Evolutionary conservation across 2,888 invertebrate genomes (phyloP), one percentile per base, ranked within the genome.

Genomic region (Dendrolimus houi): DNA sequence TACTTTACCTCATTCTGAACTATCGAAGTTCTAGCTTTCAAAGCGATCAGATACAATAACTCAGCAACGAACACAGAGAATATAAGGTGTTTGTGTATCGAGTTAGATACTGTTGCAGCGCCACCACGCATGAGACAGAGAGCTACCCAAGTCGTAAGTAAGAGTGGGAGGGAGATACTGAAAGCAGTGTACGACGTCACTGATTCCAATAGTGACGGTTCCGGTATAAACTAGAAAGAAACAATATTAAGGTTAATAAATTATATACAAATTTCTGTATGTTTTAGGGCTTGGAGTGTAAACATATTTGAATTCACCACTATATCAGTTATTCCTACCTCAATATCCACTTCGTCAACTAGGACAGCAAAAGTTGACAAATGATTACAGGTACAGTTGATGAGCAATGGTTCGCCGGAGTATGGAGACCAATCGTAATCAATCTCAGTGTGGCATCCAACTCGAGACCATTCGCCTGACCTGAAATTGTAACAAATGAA

Each of bases 331-430:
- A 29, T 29, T 29, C 29, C 29, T 79, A 95, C 96, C 91, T 98
- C 97, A 57, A 96, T 93, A 79, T 97, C 97, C 9, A 98, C 95
- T 57, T 97, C 93, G 76, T 98, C 98, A 55, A 98, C 96, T 12
- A 98, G 89, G 14, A 98, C 95, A 0, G 98, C 97, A 83, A 96
- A 98, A 2, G 96, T 97, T 1, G 97, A 96, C 52, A 98, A 91
- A 79, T 98, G 97, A 67, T 95, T 95, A 80, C 98, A 99, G 8
- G 97, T 97, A 77, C 99, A 99, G 82, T 98, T 98, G 55, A 98
- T 94, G 55, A 95, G 91, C 2, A 95, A 83, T 0, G 94, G 93
- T n/a, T 86, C 85, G 10, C 85, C 80, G 13, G 92, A 85, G 67
- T 88, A 89, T 0, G 85, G 83, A 6, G 93, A 92, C 85, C 91